Percentiles rank a stretch among this genome's conserved stretches.
Conservation (phyloP, 2,113 vertebrate genomes). For the Azemiops feae region DNA sequence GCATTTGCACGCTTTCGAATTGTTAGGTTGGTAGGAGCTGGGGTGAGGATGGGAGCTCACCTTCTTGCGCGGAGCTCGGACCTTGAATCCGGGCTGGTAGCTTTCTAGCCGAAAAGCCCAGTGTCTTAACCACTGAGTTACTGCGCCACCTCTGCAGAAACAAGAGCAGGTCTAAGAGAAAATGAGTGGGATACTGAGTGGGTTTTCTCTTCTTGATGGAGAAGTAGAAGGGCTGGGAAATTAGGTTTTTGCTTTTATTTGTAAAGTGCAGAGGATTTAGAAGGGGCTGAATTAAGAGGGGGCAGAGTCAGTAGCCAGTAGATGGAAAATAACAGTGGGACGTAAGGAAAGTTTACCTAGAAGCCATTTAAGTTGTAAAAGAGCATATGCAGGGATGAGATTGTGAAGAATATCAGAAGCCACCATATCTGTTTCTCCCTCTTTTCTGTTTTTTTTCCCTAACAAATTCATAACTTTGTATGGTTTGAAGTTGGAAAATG, state of each 20-base stretch:
- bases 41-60: too few relatives aligned
- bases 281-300: not conserved
- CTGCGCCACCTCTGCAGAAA: too few relatives aligned
- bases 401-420: not conserved
- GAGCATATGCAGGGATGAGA: not conserved
- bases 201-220: not conserved
- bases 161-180: not conserved
- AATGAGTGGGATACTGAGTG: not conserved
- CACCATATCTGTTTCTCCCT: too few relatives aligned
- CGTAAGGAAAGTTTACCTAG: not conserved
- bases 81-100: too few relatives aligned
- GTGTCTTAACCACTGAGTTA: too few relatives aligned
- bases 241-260: too few relatives aligned
- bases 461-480: too few relatives aligned
- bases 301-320: not conserved
- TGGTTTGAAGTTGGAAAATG: conserved; percentile 64
- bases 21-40: not conserved
- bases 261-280: too few relatives aligned
- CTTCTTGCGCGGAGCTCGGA: too few relatives aligned
- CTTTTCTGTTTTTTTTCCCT: too few relatives aligned
- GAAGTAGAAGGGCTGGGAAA: not conserved
- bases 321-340: not conserved
- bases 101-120: too few relatives aligned
- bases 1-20: not conserved
- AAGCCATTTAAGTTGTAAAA: not conserved